Evolutionary conservation across 64 coral and sea anemone genomes (phyloP).

Genomic region (Platygyra sinensis): DNA sequence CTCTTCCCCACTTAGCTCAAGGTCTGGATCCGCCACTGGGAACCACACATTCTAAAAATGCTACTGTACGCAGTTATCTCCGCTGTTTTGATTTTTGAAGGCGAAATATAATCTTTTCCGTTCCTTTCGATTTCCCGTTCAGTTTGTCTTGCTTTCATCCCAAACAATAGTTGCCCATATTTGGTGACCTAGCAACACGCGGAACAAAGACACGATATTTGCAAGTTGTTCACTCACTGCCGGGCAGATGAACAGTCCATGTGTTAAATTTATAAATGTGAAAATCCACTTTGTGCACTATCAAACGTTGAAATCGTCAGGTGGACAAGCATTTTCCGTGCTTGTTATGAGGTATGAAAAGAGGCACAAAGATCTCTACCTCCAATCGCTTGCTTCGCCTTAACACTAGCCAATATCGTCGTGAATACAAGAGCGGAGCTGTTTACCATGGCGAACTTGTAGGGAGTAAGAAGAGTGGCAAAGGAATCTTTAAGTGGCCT

Average conservation of each 20-base stretch:
- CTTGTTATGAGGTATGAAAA: slow-evolving; percentile 30
- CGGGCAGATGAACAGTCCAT: slow-evolving; percentile 17
- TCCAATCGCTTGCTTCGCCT: slow-evolving; percentile 68
- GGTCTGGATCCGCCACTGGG: too few relatives aligned
- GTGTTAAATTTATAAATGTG: not conserved
- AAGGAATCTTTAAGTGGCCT: slow-evolving; percentile 92
- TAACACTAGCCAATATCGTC: slow-evolving; percentile 79
- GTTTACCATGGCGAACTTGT: slow-evolving; percentile 91
- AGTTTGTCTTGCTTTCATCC: too few relatives aligned
- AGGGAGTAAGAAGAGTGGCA: slow-evolving; percentile 81
- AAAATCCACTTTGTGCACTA: not conserved
- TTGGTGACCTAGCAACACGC: slow-evolving; percentile 36
- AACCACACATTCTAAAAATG: too few relatives aligned
- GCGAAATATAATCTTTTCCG: not conserved
- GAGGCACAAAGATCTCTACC: not conserved
- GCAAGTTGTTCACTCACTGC: not conserved
- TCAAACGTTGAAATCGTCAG: not conserved
- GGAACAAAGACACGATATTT: too few relatives aligned
- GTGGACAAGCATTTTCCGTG: not conserved
- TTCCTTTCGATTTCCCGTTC: not conserved
- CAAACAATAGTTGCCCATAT: slow-evolving; percentile 25
- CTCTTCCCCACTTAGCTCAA: too few relatives aligned
- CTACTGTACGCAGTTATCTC: too few relatives aligned
- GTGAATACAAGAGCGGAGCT: slow-evolving; percentile 88
- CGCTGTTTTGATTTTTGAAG: too few relatives aligned